Base-by-base conservation (phyloP, 1,140 invertebrate genomes). In the Thaumetopoea pityocampa region DNA sequence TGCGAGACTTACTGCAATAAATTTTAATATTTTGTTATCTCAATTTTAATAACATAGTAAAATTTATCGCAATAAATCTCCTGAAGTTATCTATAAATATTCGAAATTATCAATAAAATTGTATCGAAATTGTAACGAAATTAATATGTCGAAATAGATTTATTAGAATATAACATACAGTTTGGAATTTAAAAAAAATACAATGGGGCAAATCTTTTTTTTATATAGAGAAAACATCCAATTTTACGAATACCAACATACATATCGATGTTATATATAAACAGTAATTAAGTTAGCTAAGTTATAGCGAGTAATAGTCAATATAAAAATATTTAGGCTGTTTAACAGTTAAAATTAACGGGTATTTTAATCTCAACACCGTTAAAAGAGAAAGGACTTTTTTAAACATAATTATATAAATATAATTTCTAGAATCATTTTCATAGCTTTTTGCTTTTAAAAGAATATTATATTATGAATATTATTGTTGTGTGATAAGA, bases 251-350 rank as follows among this genome's bases (percentile, higher is more conserved):
- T 71, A 77, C 67, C 71, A 60, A 71, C 69, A 83, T 83, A 83
- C 78, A 83, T 83, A 83, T 83, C 78, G 78, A 77, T 80, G 73
- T 80, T 83, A 71, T 69, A 72, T 74, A 74, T 68, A 66, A 67
- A 62, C 50, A 61, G 35, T 78, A 76, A n/a, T n/a, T n/a, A n/a
- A 77, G 66, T 49, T 59, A 66, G 62, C 32, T 36, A 37, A 72
- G 60, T 48, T n/a, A 66, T 83, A 83, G 73, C 44, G 45, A 42
- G 45, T 79, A 73, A 76, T 83, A 80, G 79, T 80, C 71, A 83
- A 82, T 77, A 79, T 68, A 58, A 60, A 56, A 59, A 58, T 41
- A 60, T 50, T 69, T 70, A 71, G 70, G 71, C 78, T 83, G 78
- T 83, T 58, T 71, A 59, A 83, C 79, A 78, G 76, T 83, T 55